These are phyloP conservation scores for Drosophila longiperda DNA, from an alignment of 2,888 invertebrate species.

Conservation along the genomic window DNA sequence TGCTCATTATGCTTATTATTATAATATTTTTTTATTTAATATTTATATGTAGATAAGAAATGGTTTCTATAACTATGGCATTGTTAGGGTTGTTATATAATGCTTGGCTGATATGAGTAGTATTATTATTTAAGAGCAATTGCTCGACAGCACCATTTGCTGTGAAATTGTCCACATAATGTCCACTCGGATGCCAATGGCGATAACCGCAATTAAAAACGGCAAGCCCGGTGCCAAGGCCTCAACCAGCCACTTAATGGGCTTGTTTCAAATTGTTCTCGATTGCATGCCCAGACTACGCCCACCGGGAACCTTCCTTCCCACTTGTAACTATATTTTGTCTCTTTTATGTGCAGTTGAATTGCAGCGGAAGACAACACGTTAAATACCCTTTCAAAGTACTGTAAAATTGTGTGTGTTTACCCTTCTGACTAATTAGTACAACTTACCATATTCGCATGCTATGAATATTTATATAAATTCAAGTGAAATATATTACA, in stretches of 20 bases:
- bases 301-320: slow-evolving; percentile 14
- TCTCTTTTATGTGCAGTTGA: slow-evolving; percentile 10
- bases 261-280: slow-evolving; percentile 51
- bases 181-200: slow-evolving; percentile 17
- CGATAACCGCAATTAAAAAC: slow-evolving; percentile 54
- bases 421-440: slow-evolving; percentile 1
- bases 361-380: slow-evolving; percentile 12
- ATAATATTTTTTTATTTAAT: not conserved
- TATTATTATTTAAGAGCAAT: slow-evolving; percentile 2
- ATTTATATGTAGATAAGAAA: not conserved
- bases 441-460: not conserved
- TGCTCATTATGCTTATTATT: not conserved
- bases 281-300: slow-evolving; percentile 34
- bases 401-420: not conserved
- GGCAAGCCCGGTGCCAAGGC: slow-evolving; percentile 43
- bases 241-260: slow-evolving; percentile 57
- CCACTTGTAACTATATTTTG: slow-evolving; percentile 1
- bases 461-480: slow-evolving; percentile 12
- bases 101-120: not conserved
- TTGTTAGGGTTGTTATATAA: not conserved
- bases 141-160: slow-evolving; percentile 6
- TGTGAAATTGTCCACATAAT: slow-evolving; percentile 30
- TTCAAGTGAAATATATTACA: not conserved
- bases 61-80: not conserved
- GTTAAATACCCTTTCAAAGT: slow-evolving; percentile 25